A percentile compares a stretch with the other conserved stretches of the same genome.
Evolutionary conservation across 92 coral and sea anemone species (phyloP).

Genomic region (Virgularia gustaviana): DNA sequence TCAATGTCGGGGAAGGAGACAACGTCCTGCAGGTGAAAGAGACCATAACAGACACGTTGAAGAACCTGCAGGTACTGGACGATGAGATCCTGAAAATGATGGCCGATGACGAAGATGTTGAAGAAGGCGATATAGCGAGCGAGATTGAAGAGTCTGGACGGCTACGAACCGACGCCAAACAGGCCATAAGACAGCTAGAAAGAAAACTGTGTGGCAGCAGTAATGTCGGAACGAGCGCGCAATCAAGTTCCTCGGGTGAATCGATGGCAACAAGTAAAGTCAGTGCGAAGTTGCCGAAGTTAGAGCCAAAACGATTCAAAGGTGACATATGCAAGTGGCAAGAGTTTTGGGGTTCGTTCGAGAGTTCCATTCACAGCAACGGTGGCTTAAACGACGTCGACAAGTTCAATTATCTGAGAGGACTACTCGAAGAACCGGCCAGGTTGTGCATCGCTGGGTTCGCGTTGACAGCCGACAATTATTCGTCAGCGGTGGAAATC

Average conservation of each 20-base stretch:
- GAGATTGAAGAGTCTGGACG: constrained; percentile 12
- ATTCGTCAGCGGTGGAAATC: neutral
- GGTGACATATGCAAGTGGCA: constrained; percentile 33
- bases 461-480: constrained; percentile 2
- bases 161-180: constrained; percentile 15
- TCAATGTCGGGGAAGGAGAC: neutral
- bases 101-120: neutral
- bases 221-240: neutral
- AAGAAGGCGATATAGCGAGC: neutral
- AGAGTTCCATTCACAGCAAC: neutral
- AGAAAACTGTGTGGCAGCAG: neutral
- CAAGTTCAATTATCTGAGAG: neutral
- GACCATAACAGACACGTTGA: no score
- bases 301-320: neutral
- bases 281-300: neutral
- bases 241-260: constrained; percentile 15
- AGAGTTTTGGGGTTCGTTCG: constrained; percentile 48
- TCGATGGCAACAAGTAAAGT: no score
- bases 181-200: neutral
- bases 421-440: neutral
- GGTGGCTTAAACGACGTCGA: neutral
- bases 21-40: no score
- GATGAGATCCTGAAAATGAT: constrained; percentile 5
- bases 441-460: neutral
- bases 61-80: no score